phyloP scores from a whole-genome alignment of 2,797 vertebrate species.

The Lacerta viridis region DNA sequence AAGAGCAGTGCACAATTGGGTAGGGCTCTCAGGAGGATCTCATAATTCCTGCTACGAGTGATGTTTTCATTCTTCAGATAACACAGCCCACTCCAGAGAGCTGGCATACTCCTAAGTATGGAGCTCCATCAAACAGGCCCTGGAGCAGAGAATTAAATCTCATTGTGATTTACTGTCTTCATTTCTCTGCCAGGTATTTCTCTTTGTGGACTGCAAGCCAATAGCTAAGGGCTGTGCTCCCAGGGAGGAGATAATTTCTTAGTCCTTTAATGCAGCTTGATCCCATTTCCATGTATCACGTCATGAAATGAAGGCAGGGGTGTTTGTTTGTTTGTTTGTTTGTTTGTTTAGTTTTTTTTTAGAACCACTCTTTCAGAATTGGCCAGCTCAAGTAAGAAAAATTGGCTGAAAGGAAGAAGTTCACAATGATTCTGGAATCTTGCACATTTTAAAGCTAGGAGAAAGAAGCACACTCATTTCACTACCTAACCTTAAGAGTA shows the following conservation, averaged over 20 bases:
- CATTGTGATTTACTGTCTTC: background rate
- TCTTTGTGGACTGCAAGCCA: slow-evolving; percentile 15
- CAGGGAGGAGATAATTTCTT: slow-evolving; percentile 27
- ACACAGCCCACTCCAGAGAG: background rate
- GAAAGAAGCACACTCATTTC: background rate
- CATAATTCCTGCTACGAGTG: slow-evolving; percentile 41
- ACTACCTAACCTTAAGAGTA: background rate
- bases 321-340: slow-evolving; percentile 44
- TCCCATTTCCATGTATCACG: slow-evolving; percentile 44
- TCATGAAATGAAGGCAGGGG: slow-evolving; percentile 49
- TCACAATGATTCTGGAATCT: background rate
- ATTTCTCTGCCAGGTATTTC: slow-evolving; percentile 50
- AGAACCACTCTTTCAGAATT: slow-evolving; percentile 38
- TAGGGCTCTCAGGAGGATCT: slow-evolving; percentile 9
- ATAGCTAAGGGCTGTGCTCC: slow-evolving; percentile 53
- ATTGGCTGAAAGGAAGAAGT: background rate
- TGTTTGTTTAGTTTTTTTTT: background rate
- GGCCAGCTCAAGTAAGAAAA: background rate
- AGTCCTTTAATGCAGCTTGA: slow-evolving; percentile 53
- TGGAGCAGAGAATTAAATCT: slow-evolving; percentile 12
- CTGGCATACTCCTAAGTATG: slow-evolving; percentile 10
- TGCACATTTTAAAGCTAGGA: background rate
- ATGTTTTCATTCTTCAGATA: slow-evolving; percentile 24
- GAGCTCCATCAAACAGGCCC: background rate
- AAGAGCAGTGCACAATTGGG: slow-evolving; percentile 33